These are phyloP conservation scores for Lucilia cuprina DNA, from an alignment of 1,140 invertebrate species.

Conservation along the genomic window DNA sequence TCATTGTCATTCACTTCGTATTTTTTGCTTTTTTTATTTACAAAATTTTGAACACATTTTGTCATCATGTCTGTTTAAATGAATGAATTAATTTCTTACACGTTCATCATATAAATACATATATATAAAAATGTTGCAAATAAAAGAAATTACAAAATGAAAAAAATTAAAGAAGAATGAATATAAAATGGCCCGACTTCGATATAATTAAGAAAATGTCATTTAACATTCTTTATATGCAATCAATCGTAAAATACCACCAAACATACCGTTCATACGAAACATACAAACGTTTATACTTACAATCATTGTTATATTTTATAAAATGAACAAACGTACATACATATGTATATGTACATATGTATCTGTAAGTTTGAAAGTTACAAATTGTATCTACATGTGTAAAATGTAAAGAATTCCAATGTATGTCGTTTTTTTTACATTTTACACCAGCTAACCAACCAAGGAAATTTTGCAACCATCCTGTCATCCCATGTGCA, in stretches of 20 bases:
- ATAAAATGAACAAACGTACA: not conserved
- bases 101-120: not conserved
- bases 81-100: not conserved
- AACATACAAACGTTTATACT: not conserved
- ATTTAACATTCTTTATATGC: slow-evolving; percentile 21
- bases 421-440: not conserved
- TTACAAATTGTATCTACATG: not conserved
- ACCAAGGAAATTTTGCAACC: not conserved
- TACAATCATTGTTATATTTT: not conserved
- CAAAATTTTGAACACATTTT: not conserved
- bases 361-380: not conserved
- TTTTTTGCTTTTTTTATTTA: no score
- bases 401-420: not conserved
- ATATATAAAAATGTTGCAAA: not conserved
- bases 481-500: not conserved
- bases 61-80: not conserved
- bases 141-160: not conserved
- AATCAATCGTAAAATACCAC: slow-evolving; percentile 27
- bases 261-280: not conserved
- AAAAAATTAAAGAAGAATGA: not conserved
- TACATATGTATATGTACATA: no score
- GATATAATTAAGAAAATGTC: not conserved
- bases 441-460: not conserved
- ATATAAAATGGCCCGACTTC: not conserved
- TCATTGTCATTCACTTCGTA: not conserved